Evolutionary conservation across 2,113 vertebrate species (phyloP).

Genomic region (Delphinus delphis): DNA sequence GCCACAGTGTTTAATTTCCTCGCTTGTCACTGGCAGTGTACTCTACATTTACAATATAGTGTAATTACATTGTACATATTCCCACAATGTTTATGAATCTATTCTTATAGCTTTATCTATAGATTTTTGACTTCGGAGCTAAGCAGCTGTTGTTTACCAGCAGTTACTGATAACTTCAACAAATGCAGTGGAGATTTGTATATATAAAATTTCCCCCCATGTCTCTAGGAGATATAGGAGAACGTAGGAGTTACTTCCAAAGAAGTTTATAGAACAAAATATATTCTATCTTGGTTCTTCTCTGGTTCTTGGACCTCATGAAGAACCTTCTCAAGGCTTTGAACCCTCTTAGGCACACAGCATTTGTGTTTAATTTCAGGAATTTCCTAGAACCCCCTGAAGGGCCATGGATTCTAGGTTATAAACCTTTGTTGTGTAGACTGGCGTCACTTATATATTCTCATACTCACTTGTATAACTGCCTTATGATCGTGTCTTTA

Average conservation of each 20-base stretch:
- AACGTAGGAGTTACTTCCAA: not conserved
- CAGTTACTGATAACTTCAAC: conserved; percentile 62
- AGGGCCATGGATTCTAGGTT: not conserved
- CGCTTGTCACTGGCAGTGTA: conserved; percentile 62
- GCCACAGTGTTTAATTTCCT: conserved; percentile 60
- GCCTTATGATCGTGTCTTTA: conserved; percentile 1
- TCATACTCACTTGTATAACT: not conserved
- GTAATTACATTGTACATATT: conserved; percentile 67
- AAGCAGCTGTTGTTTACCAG: conserved; percentile 73
- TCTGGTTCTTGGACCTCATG: not conserved
- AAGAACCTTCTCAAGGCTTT: not conserved
- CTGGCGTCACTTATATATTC: not conserved
- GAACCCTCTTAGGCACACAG: not conserved
- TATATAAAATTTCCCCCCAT: not conserved
- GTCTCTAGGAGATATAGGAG: conserved; percentile 28
- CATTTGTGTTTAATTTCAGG: not conserved
- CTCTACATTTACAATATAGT: conserved; percentile 70
- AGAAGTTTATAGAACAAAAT: not conserved
- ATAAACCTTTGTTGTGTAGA: not conserved
- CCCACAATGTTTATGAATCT: conserved; percentile 70
- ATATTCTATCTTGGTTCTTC: not conserved
- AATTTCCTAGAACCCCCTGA: not conserved
- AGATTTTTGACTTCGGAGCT: conserved; percentile 76
- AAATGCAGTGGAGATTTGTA: not conserved
- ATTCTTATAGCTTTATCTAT: conserved; percentile 74